Percentiles rank a stretch among this genome's conserved stretches.
These are phyloP conservation scores for Orbicella faveolata DNA, from an alignment of 64 coral and sea anemone genomes.

Conservation along the genomic window DNA sequence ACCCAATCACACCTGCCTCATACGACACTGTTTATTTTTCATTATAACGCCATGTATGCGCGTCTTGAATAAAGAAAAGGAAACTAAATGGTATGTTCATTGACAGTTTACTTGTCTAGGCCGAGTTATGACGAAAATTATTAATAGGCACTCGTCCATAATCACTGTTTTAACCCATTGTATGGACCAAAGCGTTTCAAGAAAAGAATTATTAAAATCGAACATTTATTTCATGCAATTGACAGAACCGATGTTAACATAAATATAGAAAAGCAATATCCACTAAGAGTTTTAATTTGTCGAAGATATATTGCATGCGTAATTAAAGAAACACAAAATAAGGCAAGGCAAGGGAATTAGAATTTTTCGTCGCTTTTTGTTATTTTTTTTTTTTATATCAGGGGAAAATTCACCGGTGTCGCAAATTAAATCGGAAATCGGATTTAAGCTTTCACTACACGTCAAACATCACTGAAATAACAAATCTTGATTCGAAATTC, in stretches of 20 bases:
- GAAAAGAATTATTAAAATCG: neutral
- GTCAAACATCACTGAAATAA: conserved; percentile 10
- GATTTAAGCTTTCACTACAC: neutral
- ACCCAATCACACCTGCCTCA: neutral
- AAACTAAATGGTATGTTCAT: neutral
- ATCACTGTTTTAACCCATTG: neutral
- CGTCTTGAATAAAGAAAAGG: neutral
- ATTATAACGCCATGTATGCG: neutral
- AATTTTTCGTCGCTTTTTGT: neutral
- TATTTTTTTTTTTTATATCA: neutral
- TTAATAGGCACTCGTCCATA: neutral
- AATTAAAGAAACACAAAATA: conserved; percentile 1
- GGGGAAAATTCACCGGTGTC: neutral
- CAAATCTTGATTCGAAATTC: neutral
- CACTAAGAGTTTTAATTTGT: neutral
- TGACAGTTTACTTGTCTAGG: neutral
- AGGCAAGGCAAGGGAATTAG: neutral
- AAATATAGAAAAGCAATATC: conserved; percentile 7
- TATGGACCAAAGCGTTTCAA: neutral
- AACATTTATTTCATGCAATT: neutral
- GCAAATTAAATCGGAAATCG: neutral
- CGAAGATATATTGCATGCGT: neutral
- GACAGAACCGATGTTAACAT: neutral
- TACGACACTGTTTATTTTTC: neutral
- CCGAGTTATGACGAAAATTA: neutral